A percentile compares a stretch with the other conserved stretches of the same genome.
These are phyloP conservation scores for Drosophila hydei DNA, from an alignment of 1,140 invertebrate genomes.

Conservation along the genomic window DNA sequence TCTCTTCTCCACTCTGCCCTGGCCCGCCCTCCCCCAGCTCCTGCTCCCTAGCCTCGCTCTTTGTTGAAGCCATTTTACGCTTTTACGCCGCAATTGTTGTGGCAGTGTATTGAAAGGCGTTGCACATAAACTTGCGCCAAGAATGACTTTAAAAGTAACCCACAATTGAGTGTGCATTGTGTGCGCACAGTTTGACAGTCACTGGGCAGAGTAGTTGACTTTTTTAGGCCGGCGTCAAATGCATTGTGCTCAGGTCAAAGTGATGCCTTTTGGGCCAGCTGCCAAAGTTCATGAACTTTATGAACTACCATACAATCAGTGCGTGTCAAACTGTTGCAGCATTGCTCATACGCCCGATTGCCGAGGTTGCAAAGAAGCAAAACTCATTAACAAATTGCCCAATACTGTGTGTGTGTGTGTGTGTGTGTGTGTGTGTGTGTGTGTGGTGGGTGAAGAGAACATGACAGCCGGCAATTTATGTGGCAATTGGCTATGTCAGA, in stretches of 20 bases:
- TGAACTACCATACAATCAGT: conserved; percentile 48
- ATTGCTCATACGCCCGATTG: conserved; percentile 13
- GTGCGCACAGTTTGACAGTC: conserved; percentile 63
- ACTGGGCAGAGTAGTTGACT: conserved; percentile 28
- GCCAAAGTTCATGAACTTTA: conserved; percentile 66
- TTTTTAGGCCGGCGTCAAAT: conserved; percentile 66
- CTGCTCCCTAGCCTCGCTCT: conserved; percentile 1
- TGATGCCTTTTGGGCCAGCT: conserved; percentile 44
- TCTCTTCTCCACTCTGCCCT: conserved; percentile 12
- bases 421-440: neutral
- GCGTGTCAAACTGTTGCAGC: conserved; percentile 22
- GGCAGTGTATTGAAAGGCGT: conserved; percentile 65
- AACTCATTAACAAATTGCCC: conserved; percentile 78
- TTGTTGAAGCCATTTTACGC: conserved; percentile 71
- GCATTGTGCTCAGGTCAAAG: conserved; percentile 67
- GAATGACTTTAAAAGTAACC: conserved; percentile 76
- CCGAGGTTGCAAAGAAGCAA: conserved; percentile 19
- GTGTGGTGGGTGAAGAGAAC: conserved; percentile 6
- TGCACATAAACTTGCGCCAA: conserved; percentile 65
- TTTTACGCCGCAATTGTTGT: conserved; percentile 80
- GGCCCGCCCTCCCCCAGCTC: neutral
- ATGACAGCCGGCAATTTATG: conserved; percentile 54
- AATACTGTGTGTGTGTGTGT: conserved; percentile 26
- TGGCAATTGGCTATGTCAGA: conserved; percentile 52
- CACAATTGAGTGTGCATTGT: conserved; percentile 53